Evolutionary conservation across 2,888 invertebrate species (phyloP).

Genomic region (Frankliniella intonsa): DNA sequence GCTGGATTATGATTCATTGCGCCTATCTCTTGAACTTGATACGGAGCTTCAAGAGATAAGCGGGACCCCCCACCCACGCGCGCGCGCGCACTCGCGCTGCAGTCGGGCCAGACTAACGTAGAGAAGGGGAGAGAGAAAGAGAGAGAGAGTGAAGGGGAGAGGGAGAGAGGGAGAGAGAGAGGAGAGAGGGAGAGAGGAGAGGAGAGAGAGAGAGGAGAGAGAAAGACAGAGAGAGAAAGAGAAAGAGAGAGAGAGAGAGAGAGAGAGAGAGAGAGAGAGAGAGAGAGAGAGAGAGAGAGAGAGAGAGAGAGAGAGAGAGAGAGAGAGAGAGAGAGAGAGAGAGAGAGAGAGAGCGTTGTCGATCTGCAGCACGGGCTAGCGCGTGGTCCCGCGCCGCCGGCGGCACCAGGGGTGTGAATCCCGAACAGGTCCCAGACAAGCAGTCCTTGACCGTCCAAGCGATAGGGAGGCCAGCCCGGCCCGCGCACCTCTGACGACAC

Average conservation of each 20-base stretch:
- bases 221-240: too few species aligned
- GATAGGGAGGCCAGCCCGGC: neutral
- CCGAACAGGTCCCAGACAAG: neutral
- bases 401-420: neutral
- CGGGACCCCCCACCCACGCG: neutral
- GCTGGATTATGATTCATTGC: slow-evolving; percentile 22
- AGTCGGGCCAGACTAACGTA: neutral
- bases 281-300: neutral
- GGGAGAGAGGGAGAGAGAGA: neutral
- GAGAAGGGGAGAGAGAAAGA: neutral
- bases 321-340: neutral
- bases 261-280: too few species aligned
- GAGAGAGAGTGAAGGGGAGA: neutral
- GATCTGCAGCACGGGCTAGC: too few species aligned
- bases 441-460: neutral
- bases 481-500: neutral
- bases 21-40: slow-evolving; percentile 6
- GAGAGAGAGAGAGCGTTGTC: too few species aligned
- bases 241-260: too few species aligned
- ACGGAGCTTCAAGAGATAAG: neutral
- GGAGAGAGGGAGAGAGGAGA: neutral
- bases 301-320: neutral
- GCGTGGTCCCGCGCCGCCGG: too few species aligned
- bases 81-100: neutral
- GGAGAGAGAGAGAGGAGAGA: neutral